Base-by-base conservation (phyloP, 2,888 invertebrate species). In the Sisyra terminalis region DNA sequence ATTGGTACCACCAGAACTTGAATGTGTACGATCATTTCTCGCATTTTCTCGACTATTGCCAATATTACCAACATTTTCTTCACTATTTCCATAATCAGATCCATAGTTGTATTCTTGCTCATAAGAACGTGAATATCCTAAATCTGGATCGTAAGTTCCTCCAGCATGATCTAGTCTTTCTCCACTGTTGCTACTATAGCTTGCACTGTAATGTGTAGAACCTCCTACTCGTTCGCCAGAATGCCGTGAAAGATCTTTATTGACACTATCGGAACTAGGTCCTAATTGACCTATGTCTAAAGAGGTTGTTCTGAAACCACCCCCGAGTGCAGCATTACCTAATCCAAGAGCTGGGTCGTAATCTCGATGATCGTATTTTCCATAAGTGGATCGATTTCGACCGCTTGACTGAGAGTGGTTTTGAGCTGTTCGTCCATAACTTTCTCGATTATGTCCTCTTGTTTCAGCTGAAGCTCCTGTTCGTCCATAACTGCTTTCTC, bases 241-340 rank as follows among this genome's bases (percentile, higher is more conserved):
- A 18, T 38, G 9, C n/a, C 13, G 13, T 14, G 9, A 13, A 37
- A 18, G 30, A 42, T 29, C 37, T 16, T 37, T 39, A 34, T 14
- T 18, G 32, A 34, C 18, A 15, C 34, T 18, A 32, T 36, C 9
- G 24, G 39, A 9, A 18, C 35, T 36, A 17, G 14, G 30, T 10
- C 18, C 31, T 41, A 34, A 6, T 11, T 40, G n/a, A 11, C 53
- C 51, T 15, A 59, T 41, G 46, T 56, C 54, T 9, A 57, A 45
- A 10, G 53, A 49, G 15, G 51, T 50, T 2, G 53, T 50, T 30
- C 49, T 50, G 43, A 54, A 55, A 11, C 56, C 55, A 7, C 50
- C 46, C 10, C 51, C 52, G 2, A 48, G 41, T 13, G 54, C 54
- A 5, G 51, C 49, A 11, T 46, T 46, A 8, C 47, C 49, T 6